Percentiles rank a stretch among this genome's conserved stretches.
phyloP scores from a whole-genome alignment of 2,113 vertebrate genomes.

The Dipodomys spectabilis region DNA sequence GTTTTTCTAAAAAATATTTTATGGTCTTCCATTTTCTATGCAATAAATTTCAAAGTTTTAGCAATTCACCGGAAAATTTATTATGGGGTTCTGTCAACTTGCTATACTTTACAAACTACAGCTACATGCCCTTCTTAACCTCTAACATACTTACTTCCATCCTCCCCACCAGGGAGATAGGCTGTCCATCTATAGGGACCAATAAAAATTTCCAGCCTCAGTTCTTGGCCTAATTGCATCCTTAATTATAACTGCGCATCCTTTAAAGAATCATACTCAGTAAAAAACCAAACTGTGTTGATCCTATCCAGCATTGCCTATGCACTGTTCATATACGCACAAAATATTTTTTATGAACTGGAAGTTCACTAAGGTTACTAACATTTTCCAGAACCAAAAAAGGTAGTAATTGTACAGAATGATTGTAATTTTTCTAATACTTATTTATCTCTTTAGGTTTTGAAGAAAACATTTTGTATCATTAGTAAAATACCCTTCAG shows the following conservation, averaged over 20 bases:
- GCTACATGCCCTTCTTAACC: not conserved
- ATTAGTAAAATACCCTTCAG: slow-evolving; percentile 25
- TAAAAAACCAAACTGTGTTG: not conserved
- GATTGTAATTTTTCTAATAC: not conserved
- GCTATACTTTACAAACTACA: not conserved
- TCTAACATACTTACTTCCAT: no score
- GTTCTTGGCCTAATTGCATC: not conserved
- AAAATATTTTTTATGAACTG: slow-evolving; percentile 21
- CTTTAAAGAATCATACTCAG: not conserved
- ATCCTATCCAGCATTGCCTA: not conserved
- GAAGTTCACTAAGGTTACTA: not conserved
- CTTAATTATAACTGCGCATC: not conserved
- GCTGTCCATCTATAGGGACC: not conserved
- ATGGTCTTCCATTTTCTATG: not conserved
- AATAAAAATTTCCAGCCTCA: not conserved
- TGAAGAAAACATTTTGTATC: not conserved
- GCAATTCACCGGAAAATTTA: not conserved
- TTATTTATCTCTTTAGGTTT: not conserved
- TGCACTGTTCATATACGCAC: not conserved
- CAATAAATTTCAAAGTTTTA: slow-evolving; percentile 6
- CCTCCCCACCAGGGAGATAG: not conserved
- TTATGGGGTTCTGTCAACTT: not conserved
- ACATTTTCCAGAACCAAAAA: not conserved
- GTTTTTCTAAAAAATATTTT: no score
- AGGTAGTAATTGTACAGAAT: not conserved